Conservation (phyloP, 2,888 invertebrate species). For the Exephanes ischioxanthus region DNA sequence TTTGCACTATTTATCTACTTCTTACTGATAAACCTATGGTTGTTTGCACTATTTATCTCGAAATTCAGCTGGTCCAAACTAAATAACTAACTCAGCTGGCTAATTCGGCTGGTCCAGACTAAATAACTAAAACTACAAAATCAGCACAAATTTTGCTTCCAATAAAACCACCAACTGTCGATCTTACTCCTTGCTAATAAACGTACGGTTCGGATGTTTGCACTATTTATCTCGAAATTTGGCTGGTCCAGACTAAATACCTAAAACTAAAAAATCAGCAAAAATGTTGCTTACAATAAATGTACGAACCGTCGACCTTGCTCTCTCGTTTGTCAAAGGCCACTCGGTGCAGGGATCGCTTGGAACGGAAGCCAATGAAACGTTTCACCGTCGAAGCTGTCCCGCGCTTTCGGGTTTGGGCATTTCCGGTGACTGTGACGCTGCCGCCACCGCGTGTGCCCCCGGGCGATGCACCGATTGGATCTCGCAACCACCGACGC, state of each 20-base stretch:
- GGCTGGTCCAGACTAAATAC: background rate
- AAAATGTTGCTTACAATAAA: background rate
- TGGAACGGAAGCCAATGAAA: constrained; percentile 74
- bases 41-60: background rate
- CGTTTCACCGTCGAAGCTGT: constrained; percentile 75
- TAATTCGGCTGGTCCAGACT: background rate
- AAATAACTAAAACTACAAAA: too few species aligned
- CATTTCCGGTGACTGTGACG: constrained; percentile 52
- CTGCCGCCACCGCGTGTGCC: constrained; percentile 51
- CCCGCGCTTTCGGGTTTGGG: constrained; percentile 70
- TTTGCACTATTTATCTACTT: too few species aligned
- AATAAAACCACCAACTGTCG: background rate
- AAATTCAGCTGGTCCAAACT: background rate
- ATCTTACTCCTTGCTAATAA: background rate
- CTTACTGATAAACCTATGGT: too few species aligned
- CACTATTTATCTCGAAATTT: background rate
- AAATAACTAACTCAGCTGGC: too few species aligned
- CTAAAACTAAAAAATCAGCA: background rate
- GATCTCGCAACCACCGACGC: constrained; percentile 73
- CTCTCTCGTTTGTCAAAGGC: background rate
- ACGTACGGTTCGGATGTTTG: background rate
- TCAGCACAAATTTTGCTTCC: background rate
- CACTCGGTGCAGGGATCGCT: background rate
- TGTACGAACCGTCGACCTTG: background rate
- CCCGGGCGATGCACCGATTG: constrained; percentile 76